Evolutionary conservation across 1,140 invertebrate species (phyloP).

Genomic region (Caenorhabditis brenneri): DNA sequence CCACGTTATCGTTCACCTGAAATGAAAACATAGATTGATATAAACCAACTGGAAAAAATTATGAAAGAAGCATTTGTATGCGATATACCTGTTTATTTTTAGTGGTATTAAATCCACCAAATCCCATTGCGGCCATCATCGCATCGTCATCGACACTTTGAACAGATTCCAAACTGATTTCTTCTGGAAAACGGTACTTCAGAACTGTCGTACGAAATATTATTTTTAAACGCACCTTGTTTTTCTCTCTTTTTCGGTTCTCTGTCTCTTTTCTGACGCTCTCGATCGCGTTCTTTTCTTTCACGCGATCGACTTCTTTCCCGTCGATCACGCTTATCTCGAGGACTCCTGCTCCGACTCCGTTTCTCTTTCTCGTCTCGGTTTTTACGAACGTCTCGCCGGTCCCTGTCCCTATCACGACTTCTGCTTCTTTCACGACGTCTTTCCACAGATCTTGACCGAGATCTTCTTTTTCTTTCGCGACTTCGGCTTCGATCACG

Average conservation of each 20-base stretch:
- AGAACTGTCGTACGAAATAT: not conserved
- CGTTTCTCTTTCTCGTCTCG: conserved; percentile 46
- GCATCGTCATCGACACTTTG: conserved; percentile 84
- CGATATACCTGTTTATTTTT: conserved; percentile 81
- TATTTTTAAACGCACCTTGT: conserved; percentile 61
- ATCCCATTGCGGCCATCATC: conserved; percentile 96
- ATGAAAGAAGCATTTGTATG: not conserved
- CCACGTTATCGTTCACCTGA: conserved; percentile 83
- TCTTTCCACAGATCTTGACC: conserved; percentile 35
- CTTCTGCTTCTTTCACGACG: conserved; percentile 51
- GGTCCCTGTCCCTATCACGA: conserved; percentile 50
- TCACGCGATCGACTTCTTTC: conserved; percentile 51
- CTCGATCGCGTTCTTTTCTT: conserved; percentile 56
- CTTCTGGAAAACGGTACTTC: conserved; percentile 52
- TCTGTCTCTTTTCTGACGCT: conserved; percentile 44
- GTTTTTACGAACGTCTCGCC: conserved; percentile 48
- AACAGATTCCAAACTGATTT: conserved; percentile 72
- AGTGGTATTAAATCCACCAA: conserved; percentile 89
- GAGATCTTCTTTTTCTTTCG: conserved; percentile 11
- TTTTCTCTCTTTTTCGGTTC: conserved; percentile 46
- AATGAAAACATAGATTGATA: no score
- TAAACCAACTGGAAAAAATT: not conserved
- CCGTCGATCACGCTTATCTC: conserved; percentile 50
- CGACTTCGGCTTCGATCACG: conserved; percentile 52
- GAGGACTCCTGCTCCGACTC: conserved; percentile 11